Evolutionary conservation across 2,113 vertebrate genomes (phyloP).

Genomic region (Salvelinus alpinus): DNA sequence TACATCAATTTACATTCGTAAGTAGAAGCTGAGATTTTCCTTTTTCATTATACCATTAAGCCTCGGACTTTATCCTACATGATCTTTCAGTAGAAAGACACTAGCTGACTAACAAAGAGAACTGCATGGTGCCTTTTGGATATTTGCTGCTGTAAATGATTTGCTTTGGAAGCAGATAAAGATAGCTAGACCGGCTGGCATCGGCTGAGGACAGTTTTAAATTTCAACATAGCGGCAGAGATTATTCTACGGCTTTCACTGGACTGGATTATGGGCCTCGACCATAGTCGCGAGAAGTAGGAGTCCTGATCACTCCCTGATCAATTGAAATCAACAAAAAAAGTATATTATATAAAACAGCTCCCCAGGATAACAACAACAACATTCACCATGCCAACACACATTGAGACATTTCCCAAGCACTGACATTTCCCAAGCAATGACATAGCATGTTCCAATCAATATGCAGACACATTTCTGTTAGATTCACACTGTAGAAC

Average conservation of each 20-base stretch:
- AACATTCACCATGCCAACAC: neutral
- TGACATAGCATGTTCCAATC: too few species aligned
- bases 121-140: slow-evolving; percentile 41
- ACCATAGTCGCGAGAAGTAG: too few species aligned
- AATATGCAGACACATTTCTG: too few species aligned
- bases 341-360: too few species aligned
- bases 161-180: slow-evolving; percentile 63
- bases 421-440: too few species aligned
- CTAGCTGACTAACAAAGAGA: too few species aligned
- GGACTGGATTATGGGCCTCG: neutral
- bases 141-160: slow-evolving; percentile 67
- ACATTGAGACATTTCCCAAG: too few species aligned
- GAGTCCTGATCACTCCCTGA: too few species aligned
- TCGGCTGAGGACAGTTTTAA: slow-evolving; percentile 42
- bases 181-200: slow-evolving; percentile 46
- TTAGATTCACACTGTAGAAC: too few species aligned
- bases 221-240: slow-evolving; percentile 28
- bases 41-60: slow-evolving; percentile 55
- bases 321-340: too few species aligned
- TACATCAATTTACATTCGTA: slow-evolving; percentile 65
- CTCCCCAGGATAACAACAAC: neutral
- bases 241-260: slow-evolving; percentile 32
- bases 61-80: slow-evolving; percentile 49
- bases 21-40: slow-evolving; percentile 47
- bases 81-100: slow-evolving; percentile 52